A percentile compares a stretch with the other conserved stretches of the same genome.
Conservation (phyloP, 2,888 invertebrate species). For the Noctua janthina region DNA sequence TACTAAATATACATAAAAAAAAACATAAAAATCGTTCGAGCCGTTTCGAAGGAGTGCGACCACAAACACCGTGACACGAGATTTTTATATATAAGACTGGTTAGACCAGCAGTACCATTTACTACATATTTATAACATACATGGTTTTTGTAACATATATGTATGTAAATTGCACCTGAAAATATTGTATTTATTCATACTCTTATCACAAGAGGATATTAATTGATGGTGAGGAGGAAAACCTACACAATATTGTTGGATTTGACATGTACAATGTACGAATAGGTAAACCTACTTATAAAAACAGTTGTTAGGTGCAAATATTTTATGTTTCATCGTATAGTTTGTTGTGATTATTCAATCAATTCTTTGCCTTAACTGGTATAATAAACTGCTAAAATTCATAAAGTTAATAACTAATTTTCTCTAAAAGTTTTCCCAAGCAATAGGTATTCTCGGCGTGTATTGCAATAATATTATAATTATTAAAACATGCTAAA, state of each 20-base stretch:
- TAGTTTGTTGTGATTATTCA: constrained; percentile 4
- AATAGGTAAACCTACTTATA: constrained; percentile 18
- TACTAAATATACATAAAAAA: too few species aligned
- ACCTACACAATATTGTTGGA: constrained; percentile 11
- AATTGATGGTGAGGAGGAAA: constrained; percentile 37
- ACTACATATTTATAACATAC: constrained; percentile 6
- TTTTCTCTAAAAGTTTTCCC: constrained; percentile 20
- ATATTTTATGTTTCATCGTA: not conserved
- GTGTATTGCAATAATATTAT: constrained; percentile 47
- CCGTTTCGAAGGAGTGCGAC: too few species aligned
- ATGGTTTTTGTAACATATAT: not conserved
- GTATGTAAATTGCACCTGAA: constrained; percentile 16
- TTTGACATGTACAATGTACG: constrained; percentile 13
- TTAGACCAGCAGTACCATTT: not conserved
- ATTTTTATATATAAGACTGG: not conserved
- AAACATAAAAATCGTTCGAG: too few species aligned
- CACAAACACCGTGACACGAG: too few species aligned
- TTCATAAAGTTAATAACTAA: not conserved
- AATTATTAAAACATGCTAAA: constrained; percentile 43
- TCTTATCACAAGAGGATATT: constrained; percentile 37
- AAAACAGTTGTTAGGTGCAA: not conserved
- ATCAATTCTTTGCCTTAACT: not conserved
- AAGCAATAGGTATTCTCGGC: constrained; percentile 37
- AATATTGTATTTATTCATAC: constrained; percentile 23
- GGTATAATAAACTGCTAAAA: not conserved